These are phyloP conservation scores for Drosophila pandora DNA, from an alignment of 1,140 invertebrate genomes.

Conservation along the genomic window DNA sequence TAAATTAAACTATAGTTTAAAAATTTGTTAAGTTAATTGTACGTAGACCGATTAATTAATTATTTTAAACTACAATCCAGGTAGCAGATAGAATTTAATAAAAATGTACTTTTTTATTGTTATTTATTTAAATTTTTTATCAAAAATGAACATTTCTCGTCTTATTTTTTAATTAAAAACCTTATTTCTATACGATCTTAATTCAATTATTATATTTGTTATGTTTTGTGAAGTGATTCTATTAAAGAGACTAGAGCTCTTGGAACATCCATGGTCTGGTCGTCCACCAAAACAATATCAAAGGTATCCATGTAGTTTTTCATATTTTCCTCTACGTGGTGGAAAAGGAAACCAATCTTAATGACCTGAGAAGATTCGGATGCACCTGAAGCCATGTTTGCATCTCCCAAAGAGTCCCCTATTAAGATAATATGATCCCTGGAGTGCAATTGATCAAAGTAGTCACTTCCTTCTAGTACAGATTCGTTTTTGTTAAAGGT, in stretches of 20 bases:
- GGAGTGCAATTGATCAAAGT: conserved; percentile 89
- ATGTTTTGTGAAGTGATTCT: conserved; percentile 50
- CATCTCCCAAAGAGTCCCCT: conserved; percentile 95
- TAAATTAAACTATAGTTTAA: too few relatives aligned
- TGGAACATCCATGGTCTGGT: conserved; percentile 92
- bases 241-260: conserved; percentile 60
- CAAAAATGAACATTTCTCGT: too few relatives aligned
- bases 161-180: too few relatives aligned
- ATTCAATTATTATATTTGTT: not conserved
- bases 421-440: conserved; percentile 93
- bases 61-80: too few relatives aligned
- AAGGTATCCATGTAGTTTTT: conserved; percentile 89
- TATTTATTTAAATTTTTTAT: too few relatives aligned
- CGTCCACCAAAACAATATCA: conserved; percentile 94
- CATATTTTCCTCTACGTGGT: conserved; percentile 89
- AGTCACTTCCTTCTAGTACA: conserved; percentile 90
- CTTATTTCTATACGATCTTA: too few relatives aligned
- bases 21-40: too few relatives aligned
- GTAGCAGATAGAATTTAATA: too few relatives aligned
- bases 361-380: conserved; percentile 89
- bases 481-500: conserved; percentile 96
- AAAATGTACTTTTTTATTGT: too few relatives aligned
- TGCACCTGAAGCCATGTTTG: conserved; percentile 94
- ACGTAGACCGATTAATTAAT: too few relatives aligned
- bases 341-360: conserved; percentile 96